Percentiles rank a stretch among this genome's conserved stretches.
Evolutionary conservation across 2,113 vertebrate genomes (phyloP).

Genomic region (Rhizomys pruinosus): DNA sequence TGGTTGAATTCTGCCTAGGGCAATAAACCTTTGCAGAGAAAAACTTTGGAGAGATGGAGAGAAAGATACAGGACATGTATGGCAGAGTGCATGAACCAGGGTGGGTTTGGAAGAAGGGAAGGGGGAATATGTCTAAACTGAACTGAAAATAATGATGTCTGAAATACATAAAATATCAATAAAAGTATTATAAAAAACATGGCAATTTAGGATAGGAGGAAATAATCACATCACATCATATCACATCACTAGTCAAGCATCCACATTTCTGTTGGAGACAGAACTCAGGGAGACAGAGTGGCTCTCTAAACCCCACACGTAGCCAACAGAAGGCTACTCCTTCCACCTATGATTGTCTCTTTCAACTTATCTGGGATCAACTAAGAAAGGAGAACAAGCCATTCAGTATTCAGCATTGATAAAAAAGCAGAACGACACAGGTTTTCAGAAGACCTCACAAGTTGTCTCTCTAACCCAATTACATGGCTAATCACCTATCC

Average conservation of each 20-base stretch:
- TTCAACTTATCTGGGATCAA: not conserved
- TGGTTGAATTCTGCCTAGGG: no score
- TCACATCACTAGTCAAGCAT: not conserved
- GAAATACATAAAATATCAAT: no score
- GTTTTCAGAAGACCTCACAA: no score
- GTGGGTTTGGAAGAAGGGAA: no score
- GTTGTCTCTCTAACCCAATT: not conserved
- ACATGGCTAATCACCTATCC: not conserved
- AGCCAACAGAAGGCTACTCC: no score
- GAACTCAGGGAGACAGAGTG: not conserved
- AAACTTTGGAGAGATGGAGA: no score
- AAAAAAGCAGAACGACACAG: not conserved
- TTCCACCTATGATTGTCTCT: not conserved
- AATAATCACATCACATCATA: not conserved
- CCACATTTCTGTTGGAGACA: not conserved
- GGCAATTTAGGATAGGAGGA: not conserved
- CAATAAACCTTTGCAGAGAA: no score
- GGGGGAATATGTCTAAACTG: no score
- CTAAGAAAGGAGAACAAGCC: no score
- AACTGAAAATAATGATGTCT: no score
- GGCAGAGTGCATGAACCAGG: no score
- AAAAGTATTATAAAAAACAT: not conserved
- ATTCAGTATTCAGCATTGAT: not conserved
- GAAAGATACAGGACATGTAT: no score
- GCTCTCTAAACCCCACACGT: not conserved